Evolutionary conservation across 2,797 vertebrate species (phyloP), one percentile per base, ranked within the genome.

Genomic region (Takifugu rubripes): DNA sequence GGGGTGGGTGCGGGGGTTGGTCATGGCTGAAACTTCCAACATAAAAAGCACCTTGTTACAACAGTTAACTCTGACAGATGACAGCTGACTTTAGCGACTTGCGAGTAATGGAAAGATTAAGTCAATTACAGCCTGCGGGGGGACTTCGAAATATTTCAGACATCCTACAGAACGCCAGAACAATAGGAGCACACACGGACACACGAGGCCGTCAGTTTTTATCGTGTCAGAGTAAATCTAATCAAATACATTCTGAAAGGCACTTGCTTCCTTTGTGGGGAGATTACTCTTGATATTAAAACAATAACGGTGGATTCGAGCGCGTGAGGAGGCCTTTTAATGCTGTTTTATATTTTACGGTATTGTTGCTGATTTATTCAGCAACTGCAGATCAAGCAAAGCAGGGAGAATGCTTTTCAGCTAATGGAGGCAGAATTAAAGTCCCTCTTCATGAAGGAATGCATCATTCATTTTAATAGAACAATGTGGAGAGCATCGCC

Each of bases 91-190:
- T 71, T 53, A 72, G 66, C 52, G 46, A 74, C 59, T 62, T 25
- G 31, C 55, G 64, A 65, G 77, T 77, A 77, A 83, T 74, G 83
- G 83, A 82, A 77, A 86, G 84, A 86, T 90, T 87, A 89, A 81
- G 81, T 86, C 84, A 84, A 87, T 91, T 90, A 90, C 55, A 66
- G 68, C 82, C 53, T 78, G 72, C 74, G 66, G 83, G 83, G 70
- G 74, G 51, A 52, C 58, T 46, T 12, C 9, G 60, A 88, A 82
- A 83, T 85, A 84, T 79, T 80, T 77, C 65, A 79, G 72, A 81
- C 77, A 87, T 85, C 79, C 71, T 63, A 61, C 45, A 59, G 63
- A 78, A 70, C 72, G 64, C 52, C 62, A 51, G 67, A 81, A 84
- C 76, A 78, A 70, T 50, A 68, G 66, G 56, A 21, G 59, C 55